phyloP scores from a whole-genome alignment of 2,888 invertebrate genomes.

The Amblyteles armatorius region DNA sequence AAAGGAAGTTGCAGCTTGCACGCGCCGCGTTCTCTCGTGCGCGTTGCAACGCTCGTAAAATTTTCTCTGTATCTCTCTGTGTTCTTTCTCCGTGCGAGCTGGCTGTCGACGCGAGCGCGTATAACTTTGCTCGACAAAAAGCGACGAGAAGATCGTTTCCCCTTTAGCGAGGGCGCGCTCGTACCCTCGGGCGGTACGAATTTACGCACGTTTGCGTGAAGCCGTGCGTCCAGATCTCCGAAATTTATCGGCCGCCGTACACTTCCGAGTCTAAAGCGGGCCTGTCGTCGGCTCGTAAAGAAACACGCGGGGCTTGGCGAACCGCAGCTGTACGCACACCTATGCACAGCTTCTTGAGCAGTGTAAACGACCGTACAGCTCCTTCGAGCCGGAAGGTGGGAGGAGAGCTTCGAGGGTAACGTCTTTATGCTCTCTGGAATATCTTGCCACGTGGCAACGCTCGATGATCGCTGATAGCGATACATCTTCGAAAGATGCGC shows the following conservation, averaged over 20 bases:
- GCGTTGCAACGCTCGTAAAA: slow-evolving; percentile 50
- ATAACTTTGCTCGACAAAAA: slow-evolving; percentile 43
- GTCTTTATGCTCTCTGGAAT: slow-evolving; percentile 29
- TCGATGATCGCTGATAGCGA: slow-evolving; percentile 73
- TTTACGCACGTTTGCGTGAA: slow-evolving; percentile 41
- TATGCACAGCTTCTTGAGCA: slow-evolving; percentile 1
- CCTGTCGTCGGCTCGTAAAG: slow-evolving; percentile 79
- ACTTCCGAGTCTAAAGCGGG: slow-evolving; percentile 76
- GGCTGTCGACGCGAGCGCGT: slow-evolving; percentile 14
- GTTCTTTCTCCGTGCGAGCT: neutral
- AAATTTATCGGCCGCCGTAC: slow-evolving; percentile 70
- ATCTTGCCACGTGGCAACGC: slow-evolving; percentile 74
- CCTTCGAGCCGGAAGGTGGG: slow-evolving; percentile 60
- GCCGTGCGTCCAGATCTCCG: slow-evolving; percentile 51
- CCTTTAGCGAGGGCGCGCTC: neutral
- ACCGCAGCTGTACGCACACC: neutral
- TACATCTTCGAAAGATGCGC: slow-evolving; percentile 58
- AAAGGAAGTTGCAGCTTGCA: slow-evolving; percentile 41
- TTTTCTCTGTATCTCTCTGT: slow-evolving; percentile 24
- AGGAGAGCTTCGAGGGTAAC: slow-evolving; percentile 32
- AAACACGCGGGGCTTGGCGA: slow-evolving; percentile 23
- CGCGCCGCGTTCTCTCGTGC: slow-evolving; percentile 17
- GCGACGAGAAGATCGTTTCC: slow-evolving; percentile 15
- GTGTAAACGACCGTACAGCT: neutral
- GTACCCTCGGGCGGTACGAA: slow-evolving; percentile 13